phyloP scores from a whole-genome alignment of 92 coral and sea anemone species.

The Ricordea florida region DNA sequence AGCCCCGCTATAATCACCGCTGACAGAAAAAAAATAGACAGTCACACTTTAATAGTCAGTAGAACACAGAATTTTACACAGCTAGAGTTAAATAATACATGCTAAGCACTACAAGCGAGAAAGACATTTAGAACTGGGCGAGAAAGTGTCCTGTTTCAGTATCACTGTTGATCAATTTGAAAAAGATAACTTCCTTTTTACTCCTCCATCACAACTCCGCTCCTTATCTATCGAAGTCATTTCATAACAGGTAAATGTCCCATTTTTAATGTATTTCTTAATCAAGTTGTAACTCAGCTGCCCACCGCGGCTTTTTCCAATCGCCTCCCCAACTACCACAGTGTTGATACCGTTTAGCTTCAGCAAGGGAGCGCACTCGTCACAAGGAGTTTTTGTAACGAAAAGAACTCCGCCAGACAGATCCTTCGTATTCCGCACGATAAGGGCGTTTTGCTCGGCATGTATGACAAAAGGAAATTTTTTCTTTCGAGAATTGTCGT shows the following conservation, averaged over 20 bases:
- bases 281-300: conserved; percentile 1
- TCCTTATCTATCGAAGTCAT: no score
- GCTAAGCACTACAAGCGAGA: no score
- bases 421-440: conserved; percentile 63
- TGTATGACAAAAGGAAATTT: conserved; percentile 80
- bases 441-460: conserved; percentile 86
- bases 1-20: no score
- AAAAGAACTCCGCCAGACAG: conserved; percentile 65
- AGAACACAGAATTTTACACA: no score
- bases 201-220: no score
- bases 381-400: conserved; percentile 85
- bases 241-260: background rate
- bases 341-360: conserved; percentile 60
- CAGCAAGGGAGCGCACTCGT: conserved; percentile 83
- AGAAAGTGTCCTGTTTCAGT: no score
- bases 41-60: no score
- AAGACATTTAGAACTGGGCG: no score
- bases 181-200: no score
- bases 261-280: background rate
- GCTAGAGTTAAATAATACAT: no score
- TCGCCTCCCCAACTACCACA: conserved; percentile 52
- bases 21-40: no score
- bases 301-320: background rate
- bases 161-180: no score
- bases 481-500: conserved; percentile 33